Evolutionary conservation across 1,140 invertebrate species (phyloP).

Genomic region (Cherax quadricarinatus): DNA sequence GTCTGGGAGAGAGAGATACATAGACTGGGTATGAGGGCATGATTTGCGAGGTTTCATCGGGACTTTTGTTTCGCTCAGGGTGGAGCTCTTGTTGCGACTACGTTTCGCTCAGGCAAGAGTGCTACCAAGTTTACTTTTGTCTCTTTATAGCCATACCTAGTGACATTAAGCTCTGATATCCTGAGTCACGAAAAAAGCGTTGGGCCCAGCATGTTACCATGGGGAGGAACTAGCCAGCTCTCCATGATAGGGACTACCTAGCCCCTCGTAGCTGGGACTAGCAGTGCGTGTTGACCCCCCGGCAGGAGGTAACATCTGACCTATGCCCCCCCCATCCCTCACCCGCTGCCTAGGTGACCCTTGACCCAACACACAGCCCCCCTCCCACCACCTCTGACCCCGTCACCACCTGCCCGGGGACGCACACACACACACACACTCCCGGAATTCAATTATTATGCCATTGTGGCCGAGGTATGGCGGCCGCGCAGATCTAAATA

Average conservation of each 20-base stretch:
- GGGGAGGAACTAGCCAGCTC: background rate
- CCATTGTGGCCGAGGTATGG: constrained; percentile 13
- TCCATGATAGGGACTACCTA: too few relatives aligned
- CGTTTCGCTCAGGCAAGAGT: too few relatives aligned
- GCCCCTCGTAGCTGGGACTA: background rate
- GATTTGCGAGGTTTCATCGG: too few relatives aligned
- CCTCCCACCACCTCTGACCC: constrained; percentile 6
- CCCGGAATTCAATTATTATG: constrained; percentile 36
- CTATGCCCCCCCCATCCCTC: constrained; percentile 16
- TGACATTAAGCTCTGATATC: too few relatives aligned
- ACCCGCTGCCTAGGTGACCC: constrained; percentile 6
- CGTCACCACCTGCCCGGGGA: constrained; percentile 23
- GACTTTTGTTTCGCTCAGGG: too few relatives aligned
- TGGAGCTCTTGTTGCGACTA: too few relatives aligned
- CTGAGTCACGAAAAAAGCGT: too few relatives aligned
- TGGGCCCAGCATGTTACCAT: too few relatives aligned
- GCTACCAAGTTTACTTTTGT: too few relatives aligned
- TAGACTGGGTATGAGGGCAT: too few relatives aligned
- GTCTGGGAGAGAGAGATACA: too few relatives aligned
- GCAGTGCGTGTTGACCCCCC: constrained; percentile 22
- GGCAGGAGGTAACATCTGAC: constrained; percentile 12
- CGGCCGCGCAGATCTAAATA: background rate
- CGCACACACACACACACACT: constrained; percentile 9
- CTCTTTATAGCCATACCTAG: too few relatives aligned
- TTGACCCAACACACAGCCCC: background rate